Conservation (phyloP, 2,797 vertebrate species). For the Acanthis flammea region DNA sequence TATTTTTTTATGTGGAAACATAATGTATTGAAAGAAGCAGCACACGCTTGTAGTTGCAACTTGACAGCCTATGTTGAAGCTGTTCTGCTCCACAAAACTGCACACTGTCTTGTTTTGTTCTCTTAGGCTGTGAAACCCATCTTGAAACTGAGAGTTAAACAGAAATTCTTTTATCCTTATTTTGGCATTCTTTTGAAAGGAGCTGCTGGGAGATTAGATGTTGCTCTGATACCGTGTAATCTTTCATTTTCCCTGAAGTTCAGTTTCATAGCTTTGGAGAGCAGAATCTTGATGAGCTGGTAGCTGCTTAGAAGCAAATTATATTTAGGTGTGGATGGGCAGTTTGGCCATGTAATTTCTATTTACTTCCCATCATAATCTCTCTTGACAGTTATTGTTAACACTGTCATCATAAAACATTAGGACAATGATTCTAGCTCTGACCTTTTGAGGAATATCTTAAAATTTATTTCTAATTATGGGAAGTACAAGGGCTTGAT, state of each 20-base stretch:
- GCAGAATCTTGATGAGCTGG: neutral
- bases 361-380: neutral
- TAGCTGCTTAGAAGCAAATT: neutral
- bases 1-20: neutral
- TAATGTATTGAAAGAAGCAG: neutral
- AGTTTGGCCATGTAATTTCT: neutral
- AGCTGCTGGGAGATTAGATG: neutral
- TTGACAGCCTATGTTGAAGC: neutral
- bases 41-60: neutral
- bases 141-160: neutral
- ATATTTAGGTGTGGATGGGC: neutral
- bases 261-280: neutral
- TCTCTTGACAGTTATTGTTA: neutral
- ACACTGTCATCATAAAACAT: neutral
- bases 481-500: neutral
- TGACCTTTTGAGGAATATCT: neutral
- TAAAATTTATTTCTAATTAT: neutral
- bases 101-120: neutral
- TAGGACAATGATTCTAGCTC: neutral
- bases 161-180: neutral
- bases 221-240: neutral
- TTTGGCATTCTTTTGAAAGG: neutral
- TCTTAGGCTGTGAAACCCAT: neutral
- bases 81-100: neutral
- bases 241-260: neutral